A percentile compares a stretch with the other conserved stretches of the same genome.
Conservation (phyloP, 1,140 invertebrate species). For the Plectrocnemia conspersa region DNA sequence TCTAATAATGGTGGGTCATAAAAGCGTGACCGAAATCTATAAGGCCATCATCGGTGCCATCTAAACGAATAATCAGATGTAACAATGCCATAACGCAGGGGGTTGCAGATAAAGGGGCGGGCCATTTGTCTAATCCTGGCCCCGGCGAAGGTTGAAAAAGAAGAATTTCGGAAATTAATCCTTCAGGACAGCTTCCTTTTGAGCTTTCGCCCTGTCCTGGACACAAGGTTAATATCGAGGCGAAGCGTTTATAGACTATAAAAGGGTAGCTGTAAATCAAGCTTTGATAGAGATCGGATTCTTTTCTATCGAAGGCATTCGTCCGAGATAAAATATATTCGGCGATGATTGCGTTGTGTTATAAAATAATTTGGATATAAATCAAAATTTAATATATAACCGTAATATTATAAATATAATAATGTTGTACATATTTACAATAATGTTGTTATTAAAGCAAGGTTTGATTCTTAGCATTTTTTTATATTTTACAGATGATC, state of each 20-base stretch:
- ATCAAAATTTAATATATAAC: no score
- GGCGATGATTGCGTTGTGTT: no score
- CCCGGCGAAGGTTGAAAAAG: constrained; percentile 5
- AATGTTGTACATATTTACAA: no score
- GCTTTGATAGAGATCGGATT: no score
- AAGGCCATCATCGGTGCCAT: background rate
- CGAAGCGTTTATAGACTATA: constrained; percentile 9
- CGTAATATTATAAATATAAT: no score
- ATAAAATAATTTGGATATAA: no score
- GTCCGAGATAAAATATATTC: no score
- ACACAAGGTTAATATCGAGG: constrained; percentile 7
- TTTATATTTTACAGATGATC: no score
- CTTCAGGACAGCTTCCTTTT: constrained; percentile 4
- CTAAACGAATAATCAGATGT: background rate
- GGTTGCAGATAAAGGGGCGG: constrained; percentile 14
- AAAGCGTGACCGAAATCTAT: background rate
- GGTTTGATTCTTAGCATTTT: no score
- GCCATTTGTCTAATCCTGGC: constrained; percentile 8
- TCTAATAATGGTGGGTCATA: background rate
- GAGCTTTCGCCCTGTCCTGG: background rate
- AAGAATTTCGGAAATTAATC: constrained; percentile 21
- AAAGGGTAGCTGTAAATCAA: constrained; percentile 3
- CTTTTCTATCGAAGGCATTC: no score
- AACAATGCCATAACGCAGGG: background rate
- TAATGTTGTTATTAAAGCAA: no score